These are phyloP conservation scores for Rhyacophila brunnea DNA, from an alignment of 1,140 invertebrate genomes.

Conservation along the genomic window DNA sequence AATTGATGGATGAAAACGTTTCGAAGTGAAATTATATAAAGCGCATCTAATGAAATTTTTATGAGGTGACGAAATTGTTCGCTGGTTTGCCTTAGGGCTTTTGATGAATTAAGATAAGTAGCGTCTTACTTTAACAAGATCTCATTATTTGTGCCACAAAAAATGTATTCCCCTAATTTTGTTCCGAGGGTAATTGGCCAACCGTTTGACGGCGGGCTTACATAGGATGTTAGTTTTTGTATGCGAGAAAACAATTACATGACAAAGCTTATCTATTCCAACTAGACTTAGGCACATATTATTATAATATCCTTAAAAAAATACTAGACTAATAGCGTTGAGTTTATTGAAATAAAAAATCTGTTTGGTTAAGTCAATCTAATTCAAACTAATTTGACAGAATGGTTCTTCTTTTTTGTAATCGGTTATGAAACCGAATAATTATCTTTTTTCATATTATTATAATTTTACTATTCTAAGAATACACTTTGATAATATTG, in stretches of 20 bases:
- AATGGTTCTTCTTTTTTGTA: too few relatives aligned
- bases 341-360: too few relatives aligned
- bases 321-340: too few relatives aligned
- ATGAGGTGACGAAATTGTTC: slow-evolving; percentile 29
- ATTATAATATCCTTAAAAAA: too few relatives aligned
- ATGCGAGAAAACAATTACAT: slow-evolving; percentile 28
- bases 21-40: slow-evolving; percentile 1
- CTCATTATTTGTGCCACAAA: slow-evolving; percentile 15
- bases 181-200: slow-evolving; percentile 15
- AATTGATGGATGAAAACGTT: not conserved
- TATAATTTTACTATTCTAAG: too few relatives aligned
- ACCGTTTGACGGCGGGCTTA: slow-evolving; percentile 5
- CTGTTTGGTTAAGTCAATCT: too few relatives aligned
- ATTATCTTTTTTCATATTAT: too few relatives aligned
- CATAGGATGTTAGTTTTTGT: slow-evolving; percentile 27
- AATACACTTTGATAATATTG: too few relatives aligned
- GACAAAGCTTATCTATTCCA: slow-evolving; percentile 8
- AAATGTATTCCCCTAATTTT: slow-evolving; percentile 18
- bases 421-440: too few relatives aligned
- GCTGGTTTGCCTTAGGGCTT: not conserved
- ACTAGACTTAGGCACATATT: too few relatives aligned
- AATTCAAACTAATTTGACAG: too few relatives aligned
- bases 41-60: slow-evolving; percentile 22
- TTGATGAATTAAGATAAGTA: slow-evolving; percentile 10
- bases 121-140: slow-evolving; percentile 22